A percentile compares a stretch with the other conserved stretches of the same genome.
phyloP scores from a whole-genome alignment of 1,140 invertebrate genomes.

The Lepidurus packardi region DNA sequence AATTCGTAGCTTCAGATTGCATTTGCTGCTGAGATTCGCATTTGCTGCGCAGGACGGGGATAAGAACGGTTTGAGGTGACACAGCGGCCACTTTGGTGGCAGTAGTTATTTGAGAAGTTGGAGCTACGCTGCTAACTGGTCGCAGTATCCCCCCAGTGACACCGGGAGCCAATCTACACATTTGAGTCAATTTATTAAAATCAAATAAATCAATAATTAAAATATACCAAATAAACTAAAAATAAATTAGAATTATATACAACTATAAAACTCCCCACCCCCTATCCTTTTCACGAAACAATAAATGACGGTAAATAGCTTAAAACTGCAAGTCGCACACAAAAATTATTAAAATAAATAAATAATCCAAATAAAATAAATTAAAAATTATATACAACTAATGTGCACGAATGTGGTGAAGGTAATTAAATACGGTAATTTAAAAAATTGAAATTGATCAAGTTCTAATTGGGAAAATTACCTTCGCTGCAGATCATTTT shows the following conservation, averaged over 20 bases:
- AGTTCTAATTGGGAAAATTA: neutral
- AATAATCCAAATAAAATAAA: no score
- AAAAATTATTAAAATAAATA: neutral
- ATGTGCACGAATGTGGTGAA: no score
- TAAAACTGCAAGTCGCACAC: no score
- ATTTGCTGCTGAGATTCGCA: neutral
- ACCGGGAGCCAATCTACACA: neutral
- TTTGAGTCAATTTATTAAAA: neutral
- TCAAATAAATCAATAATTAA: neutral
- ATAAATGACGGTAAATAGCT: no score
- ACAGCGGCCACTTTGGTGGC: constrained; percentile 2
- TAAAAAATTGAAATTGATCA: no score
- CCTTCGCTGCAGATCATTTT: neutral
- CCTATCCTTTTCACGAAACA: no score
- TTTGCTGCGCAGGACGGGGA: neutral
- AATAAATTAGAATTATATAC: neutral
- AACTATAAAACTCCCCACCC: no score
- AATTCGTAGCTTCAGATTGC: neutral
- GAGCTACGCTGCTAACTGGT: constrained; percentile 3
- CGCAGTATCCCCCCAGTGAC: neutral
- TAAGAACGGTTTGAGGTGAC: neutral
- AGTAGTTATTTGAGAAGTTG: neutral
- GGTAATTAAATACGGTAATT: no score
- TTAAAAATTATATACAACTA: no score
- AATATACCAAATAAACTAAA: neutral